A percentile compares a stretch with the other conserved stretches of the same genome.
Evolutionary conservation across 1,140 invertebrate genomes (phyloP).

Genomic region (Plodia interpunctella): DNA sequence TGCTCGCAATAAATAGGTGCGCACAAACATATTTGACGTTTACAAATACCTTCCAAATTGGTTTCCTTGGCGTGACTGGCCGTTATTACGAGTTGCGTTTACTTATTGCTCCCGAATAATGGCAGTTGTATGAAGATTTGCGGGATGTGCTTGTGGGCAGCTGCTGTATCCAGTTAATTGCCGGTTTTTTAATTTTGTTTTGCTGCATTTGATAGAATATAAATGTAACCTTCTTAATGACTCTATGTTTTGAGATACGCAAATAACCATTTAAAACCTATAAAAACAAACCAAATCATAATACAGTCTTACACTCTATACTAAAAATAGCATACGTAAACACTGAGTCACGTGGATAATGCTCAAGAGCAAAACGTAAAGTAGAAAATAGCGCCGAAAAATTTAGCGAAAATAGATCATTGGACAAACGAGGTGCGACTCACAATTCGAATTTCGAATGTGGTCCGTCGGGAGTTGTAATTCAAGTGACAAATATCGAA

Average conservation of each 20-base stretch:
- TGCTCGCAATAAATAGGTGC: slow-evolving; percentile 70
- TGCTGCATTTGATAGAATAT: too few species aligned
- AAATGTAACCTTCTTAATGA: too few species aligned
- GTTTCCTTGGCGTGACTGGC: slow-evolving; percentile 61
- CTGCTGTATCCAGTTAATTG: not conserved
- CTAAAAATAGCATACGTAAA: slow-evolving; percentile 18
- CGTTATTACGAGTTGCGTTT: slow-evolving; percentile 59
- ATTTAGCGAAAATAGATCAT: slow-evolving; percentile 59
- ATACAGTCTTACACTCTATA: not conserved
- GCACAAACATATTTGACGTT: slow-evolving; percentile 72
- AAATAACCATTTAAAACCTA: too few species aligned
- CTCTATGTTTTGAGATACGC: too few species aligned
- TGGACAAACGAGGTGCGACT: slow-evolving; percentile 61
- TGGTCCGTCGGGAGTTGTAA: slow-evolving; percentile 69
- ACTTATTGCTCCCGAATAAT: slow-evolving; percentile 43
- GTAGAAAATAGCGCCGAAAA: slow-evolving; percentile 9
- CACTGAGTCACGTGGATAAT: slow-evolving; percentile 12
- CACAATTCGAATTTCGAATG: slow-evolving; percentile 40
- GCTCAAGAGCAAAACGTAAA: slow-evolving; percentile 9
- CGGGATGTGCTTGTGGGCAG: slow-evolving; percentile 3
- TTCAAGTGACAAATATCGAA: slow-evolving; percentile 79
- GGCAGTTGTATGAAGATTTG: slow-evolving; percentile 19
- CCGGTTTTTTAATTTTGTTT: not conserved
- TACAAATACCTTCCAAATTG: slow-evolving; percentile 70
- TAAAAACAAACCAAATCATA: too few species aligned